A percentile compares a stretch with the other conserved stretches of the same genome.
Conservation (phyloP, 2,888 invertebrate species). For the Ophion ellenae region DNA sequence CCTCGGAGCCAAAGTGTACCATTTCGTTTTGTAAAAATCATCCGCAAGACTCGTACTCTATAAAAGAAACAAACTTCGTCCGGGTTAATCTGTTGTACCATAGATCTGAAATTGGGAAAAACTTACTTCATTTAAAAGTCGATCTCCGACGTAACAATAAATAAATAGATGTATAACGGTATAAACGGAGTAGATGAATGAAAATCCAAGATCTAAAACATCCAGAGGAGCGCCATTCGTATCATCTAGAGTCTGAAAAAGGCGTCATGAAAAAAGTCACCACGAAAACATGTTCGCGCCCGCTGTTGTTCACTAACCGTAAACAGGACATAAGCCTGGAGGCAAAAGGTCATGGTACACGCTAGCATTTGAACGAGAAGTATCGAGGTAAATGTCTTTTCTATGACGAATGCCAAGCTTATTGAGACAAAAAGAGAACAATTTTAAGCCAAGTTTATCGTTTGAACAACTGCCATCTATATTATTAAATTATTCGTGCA, state of each 20-base stretch:
- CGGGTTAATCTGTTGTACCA: no score
- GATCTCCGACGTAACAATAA: constrained; percentile 73
- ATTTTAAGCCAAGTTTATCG: neutral
- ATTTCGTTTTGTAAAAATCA: constrained; percentile 59
- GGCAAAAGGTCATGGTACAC: constrained; percentile 62
- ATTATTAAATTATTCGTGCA: no score
- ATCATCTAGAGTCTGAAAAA: constrained; percentile 45
- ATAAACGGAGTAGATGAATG: constrained; percentile 63
- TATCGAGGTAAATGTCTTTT: constrained; percentile 58
- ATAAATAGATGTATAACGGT: constrained; percentile 71
- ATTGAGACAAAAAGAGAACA: constrained; percentile 12
- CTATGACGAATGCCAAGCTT: constrained; percentile 56
- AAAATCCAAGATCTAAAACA: constrained; percentile 48
- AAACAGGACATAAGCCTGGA: constrained; percentile 59
- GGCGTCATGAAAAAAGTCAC: neutral
- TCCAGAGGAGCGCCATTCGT: constrained; percentile 40
- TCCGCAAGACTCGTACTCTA: constrained; percentile 48
- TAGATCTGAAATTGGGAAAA: neutral
- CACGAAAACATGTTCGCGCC: neutral
- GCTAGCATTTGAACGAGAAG: constrained; percentile 62
- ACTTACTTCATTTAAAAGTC: constrained; percentile 63
- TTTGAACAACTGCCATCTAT: no score
- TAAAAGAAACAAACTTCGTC: neutral
- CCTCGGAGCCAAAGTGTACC: constrained; percentile 57
- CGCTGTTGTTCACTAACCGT: constrained; percentile 46